Base-by-base conservation (phyloP, 2,888 invertebrate species). In the Phasia obesa region DNA sequence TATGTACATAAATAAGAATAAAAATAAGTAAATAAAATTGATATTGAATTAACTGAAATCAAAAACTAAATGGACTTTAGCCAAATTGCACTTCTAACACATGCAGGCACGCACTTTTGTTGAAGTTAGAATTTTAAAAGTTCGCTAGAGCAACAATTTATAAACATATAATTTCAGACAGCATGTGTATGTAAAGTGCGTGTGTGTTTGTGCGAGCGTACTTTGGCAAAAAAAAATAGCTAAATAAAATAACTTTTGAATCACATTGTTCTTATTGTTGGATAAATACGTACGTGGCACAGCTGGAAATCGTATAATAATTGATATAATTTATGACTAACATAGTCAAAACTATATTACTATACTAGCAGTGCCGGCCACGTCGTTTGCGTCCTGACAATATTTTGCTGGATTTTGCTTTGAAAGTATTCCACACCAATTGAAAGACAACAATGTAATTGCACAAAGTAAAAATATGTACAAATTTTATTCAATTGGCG, bases 41-140 rank as follows among this genome's bases (percentile, higher is more conserved):
- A 42, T 62, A 70, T 71, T 49, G 42, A 53, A 67, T 73, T 13
- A 73, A 67, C 17, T 49, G 49, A 64, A 74, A 78, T 65, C 42
- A 25, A 70, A 78, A 70, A 51, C 53, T 65, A 60, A 60, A 59
- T 73, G 64, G 70, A 74, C n/a, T 78, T 60, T 51, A 53, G 51
- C 15, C 71, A 47, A 42, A 59, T 51, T 59, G 19, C n/a, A 57
- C 23, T 49, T 60, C 51, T 57, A 64, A 49, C 49, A 51, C 21
- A 65, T 31, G 38, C 47, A 42, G 31, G 44, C 38, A 78, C 57
- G 64, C 70, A 71, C 38, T 64, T 57, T 62, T 71, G 6, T 35
- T 15, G 27, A 51, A 17, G 9, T 25, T 21, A 31, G 4, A 55
- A n/a, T 55, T 76, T 13, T 0, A 27, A 67, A 65, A 13, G 21